A percentile compares a stretch with the other conserved stretches of the same genome.
Evolutionary conservation across 2,888 invertebrate genomes (phyloP).

Genomic region (Lasioglossum villosulum): DNA sequence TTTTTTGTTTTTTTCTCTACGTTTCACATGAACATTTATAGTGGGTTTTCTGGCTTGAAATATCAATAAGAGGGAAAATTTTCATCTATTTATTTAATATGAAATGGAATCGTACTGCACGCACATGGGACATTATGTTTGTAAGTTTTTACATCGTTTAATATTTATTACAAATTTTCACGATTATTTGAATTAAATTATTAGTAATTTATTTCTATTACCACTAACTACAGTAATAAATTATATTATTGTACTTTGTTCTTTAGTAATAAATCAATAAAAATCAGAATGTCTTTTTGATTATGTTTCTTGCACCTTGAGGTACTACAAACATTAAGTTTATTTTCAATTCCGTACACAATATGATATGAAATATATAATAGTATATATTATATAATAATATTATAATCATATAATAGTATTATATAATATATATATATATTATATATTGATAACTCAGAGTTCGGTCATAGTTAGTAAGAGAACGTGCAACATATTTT

Average conservation of each 20-base stretch:
- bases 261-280: constrained; percentile 70
- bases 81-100: constrained; percentile 41
- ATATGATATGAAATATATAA: constrained; percentile 11
- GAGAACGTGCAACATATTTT: constrained; percentile 31
- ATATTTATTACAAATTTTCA: constrained; percentile 74
- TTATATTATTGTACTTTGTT: constrained; percentile 69
- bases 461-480: not conserved
- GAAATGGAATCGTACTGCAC: constrained; percentile 67
- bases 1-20: constrained; percentile 23
- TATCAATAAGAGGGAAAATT: constrained; percentile 28
- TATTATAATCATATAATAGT: no score
- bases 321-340: constrained; percentile 10
- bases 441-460: constrained; percentile 1
- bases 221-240: constrained; percentile 73
- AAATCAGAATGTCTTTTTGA: constrained; percentile 32
- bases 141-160: constrained; percentile 75
- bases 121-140: constrained; percentile 69
- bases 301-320: constrained; percentile 23
- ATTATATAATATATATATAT: not conserved
- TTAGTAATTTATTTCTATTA: constrained; percentile 75
- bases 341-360: constrained; percentile 10
- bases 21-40: constrained; percentile 13
- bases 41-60: constrained; percentile 42
- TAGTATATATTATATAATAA: not conserved
- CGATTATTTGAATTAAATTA: constrained; percentile 63